Base-by-base conservation (phyloP, 1,140 invertebrate species). In the Chlorops oryzae region DNA sequence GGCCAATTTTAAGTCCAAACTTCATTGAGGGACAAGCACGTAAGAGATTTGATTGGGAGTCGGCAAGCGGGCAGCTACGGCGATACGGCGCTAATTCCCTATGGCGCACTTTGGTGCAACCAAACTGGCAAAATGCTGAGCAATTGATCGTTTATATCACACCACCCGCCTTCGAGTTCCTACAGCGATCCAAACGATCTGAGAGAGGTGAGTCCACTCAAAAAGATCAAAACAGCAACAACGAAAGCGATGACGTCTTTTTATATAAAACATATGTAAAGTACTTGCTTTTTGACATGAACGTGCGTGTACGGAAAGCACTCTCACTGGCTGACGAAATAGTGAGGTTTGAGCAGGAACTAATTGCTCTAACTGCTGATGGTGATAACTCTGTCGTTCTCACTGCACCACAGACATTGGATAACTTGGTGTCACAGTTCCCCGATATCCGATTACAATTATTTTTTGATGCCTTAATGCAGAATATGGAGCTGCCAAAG, bases 81-180 rank as follows among this genome's bases (percentile, higher is more conserved):
- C 57, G 47, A 9, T 61, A 54, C 17, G 65, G 65, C 1, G 61
- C 55, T 7, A 56, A 62, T 5, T 51, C 61, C 2, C 10, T 69
- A 0, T 66, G 63, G 58, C 53, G 59, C 0, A 46, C 64, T 1
- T 2, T 57, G 1, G 54, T 66, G 1, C 58, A 64, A 32, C 32
- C 60, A 20, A 69, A 69, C 7, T 69, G 65, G 65, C 65, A 69
- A 51, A 54, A 53, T 7, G 54, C 55, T 0, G 65, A 69, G 5
- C 63, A 69, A 32, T 45, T 28, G 0, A 54, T 69, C 21, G 59
- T 69, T 42, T 69, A 69, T 23, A 7, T 69, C 5, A 47, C 63
- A n/a, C 24, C 63, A 13, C 65, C 65, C 0, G 50, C 24, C 1
- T 69, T 69, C 7, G 53, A 52, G 17, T 27, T 51, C 7, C 40